phyloP scores from a whole-genome alignment of 1,140 invertebrate genomes.

The Thaumatotibia leucotreta region DNA sequence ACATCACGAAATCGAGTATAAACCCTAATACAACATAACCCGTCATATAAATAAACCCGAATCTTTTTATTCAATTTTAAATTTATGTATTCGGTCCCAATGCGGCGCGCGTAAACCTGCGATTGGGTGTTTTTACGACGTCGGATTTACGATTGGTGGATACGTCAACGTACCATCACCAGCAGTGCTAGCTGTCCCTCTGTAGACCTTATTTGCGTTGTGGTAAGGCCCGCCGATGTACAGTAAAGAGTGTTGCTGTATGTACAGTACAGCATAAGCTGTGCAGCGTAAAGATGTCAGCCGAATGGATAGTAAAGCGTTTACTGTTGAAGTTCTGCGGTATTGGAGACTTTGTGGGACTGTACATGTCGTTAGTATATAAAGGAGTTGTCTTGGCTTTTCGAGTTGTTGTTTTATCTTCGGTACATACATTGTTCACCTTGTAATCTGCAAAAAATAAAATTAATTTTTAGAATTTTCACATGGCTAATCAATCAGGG shows the following conservation, averaged over 20 bases:
- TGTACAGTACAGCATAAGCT: background rate
- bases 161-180: too few relatives aligned
- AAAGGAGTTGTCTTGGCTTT: background rate
- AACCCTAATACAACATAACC: background rate
- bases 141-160: constrained; percentile 5
- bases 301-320: constrained; percentile 4
- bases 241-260: too few relatives aligned
- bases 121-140: constrained; percentile 10
- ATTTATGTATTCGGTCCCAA: constrained; percentile 12
- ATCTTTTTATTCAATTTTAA: constrained; percentile 13
- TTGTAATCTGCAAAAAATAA: too few relatives aligned
- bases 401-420: background rate
- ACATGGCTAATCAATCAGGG: too few relatives aligned
- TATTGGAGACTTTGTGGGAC: background rate
- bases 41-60: background rate
- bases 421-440: too few relatives aligned
- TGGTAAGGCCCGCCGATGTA: too few relatives aligned
- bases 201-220: too few relatives aligned
- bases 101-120: constrained; percentile 4
- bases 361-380: background rate
- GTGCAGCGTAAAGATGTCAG: background rate
- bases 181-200: too few relatives aligned
- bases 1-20: background rate
- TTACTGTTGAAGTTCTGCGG: background rate
- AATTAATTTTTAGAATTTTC: too few relatives aligned